phyloP scores from a whole-genome alignment of 2,888 invertebrate species.

The Harmothoe impar region DNA sequence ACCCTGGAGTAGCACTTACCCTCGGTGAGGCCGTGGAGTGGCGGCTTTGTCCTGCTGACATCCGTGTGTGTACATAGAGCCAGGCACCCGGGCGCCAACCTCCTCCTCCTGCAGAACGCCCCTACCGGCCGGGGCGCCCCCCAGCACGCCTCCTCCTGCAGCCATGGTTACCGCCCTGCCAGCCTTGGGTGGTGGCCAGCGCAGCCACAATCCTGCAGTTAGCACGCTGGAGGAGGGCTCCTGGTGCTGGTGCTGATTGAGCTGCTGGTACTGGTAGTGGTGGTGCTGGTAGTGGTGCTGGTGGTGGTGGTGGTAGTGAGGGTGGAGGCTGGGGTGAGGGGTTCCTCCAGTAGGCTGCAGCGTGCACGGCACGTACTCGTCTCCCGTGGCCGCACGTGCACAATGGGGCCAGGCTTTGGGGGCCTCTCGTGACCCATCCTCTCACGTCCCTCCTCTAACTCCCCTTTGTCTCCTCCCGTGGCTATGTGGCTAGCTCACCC shows the following conservation, averaged over 20 bases:
- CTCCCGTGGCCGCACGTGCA: not conserved
- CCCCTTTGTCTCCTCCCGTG: not conserved
- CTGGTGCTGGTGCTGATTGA: not conserved
- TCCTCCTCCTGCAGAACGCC: not conserved
- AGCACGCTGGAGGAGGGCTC: not conserved
- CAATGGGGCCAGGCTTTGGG: not conserved
- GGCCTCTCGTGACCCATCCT: not conserved
- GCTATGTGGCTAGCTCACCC: not conserved
- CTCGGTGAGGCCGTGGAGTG: not conserved
- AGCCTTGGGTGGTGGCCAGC: not conserved
- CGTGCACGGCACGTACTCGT: not conserved
- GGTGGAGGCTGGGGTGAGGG: not conserved
- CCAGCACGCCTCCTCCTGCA: not conserved
- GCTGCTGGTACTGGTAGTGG: not conserved
- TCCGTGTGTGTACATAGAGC: not conserved
- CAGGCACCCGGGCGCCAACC: not conserved
- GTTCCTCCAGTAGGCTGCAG: not conserved
- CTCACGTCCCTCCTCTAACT: not conserved
- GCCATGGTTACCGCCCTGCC: slow-evolving; percentile 1
- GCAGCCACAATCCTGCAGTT: not conserved
- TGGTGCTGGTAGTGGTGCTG: not conserved
- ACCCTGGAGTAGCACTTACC: not conserved
- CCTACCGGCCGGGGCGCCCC: not conserved
- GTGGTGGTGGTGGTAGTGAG: not conserved
- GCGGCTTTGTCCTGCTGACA: not conserved